Evolutionary conservation across 2,888 invertebrate genomes (phyloP).

Genomic region (Thera britannica): DNA sequence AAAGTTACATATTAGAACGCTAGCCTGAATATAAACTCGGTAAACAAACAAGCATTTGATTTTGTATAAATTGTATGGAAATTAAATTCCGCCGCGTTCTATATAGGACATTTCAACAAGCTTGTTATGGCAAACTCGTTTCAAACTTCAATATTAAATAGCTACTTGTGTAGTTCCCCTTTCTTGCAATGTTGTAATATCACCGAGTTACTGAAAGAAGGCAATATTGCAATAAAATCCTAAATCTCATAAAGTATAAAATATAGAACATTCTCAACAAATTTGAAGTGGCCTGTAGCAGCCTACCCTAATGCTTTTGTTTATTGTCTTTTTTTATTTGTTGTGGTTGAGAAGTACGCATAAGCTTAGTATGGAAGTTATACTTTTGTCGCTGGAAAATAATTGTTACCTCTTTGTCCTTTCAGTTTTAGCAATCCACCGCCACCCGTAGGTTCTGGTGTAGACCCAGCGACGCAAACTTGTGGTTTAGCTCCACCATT

Average conservation of each 20-base stretch:
- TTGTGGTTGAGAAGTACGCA: no score
- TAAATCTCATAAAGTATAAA: neutral
- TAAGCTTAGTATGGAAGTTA: no score
- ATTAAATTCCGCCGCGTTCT: neutral
- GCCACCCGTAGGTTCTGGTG: constrained; percentile 66
- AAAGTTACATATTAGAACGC: no score
- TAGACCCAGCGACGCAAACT: constrained; percentile 74
- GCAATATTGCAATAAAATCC: constrained; percentile 2
- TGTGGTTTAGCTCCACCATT: constrained; percentile 79
- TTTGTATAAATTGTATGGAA: neutral
- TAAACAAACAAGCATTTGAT: neutral
- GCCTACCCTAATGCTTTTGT: neutral
- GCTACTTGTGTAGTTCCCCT: neutral
- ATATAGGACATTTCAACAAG: constrained; percentile 10
- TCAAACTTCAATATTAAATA: neutral
- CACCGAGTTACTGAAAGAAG: neutral
- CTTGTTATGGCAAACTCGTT: constrained; percentile 5
- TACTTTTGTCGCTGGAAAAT: neutral
- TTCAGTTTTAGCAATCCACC: constrained; percentile 77
- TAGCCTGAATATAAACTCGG: neutral
- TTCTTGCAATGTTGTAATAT: constrained; percentile 3
- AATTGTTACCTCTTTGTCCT: constrained; percentile 3
- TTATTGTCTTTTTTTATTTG: neutral
- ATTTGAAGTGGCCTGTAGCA: neutral
- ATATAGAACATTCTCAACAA: neutral